phyloP scores from a whole-genome alignment of 2,113 vertebrate species.

The Urocolius indicus region DNA sequence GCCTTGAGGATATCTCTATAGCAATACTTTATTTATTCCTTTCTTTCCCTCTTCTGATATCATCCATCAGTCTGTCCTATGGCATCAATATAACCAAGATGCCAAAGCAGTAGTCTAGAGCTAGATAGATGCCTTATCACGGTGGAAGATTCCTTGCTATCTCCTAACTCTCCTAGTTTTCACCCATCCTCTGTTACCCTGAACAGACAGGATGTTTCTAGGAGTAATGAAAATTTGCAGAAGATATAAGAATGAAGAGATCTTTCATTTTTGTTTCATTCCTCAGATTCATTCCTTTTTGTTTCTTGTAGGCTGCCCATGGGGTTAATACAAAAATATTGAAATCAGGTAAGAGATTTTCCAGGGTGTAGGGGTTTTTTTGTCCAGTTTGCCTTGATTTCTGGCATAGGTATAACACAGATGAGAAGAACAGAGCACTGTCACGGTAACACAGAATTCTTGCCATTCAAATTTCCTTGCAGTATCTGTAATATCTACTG shows the following conservation, averaged over 20 bases:
- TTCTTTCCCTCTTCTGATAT: not conserved
- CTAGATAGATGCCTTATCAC: not conserved
- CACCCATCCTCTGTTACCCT: not conserved
- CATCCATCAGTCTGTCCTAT: not conserved
- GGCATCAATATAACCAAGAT: not conserved
- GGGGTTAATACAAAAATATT: not conserved
- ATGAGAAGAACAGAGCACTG: not conserved
- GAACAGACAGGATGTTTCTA: not conserved
- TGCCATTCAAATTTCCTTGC: not conserved
- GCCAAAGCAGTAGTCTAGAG: not conserved
- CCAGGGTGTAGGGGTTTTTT: rapidly evolving
- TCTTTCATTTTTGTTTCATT: not conserved
- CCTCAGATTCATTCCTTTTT: not conserved
- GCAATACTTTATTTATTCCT: constrained; percentile 6
- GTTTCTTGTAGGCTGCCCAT: not conserved
- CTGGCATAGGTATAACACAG: not conserved
- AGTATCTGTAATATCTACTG: not conserved
- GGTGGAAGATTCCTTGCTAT: not conserved
- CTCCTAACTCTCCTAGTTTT: not conserved
- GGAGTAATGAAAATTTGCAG: not conserved
- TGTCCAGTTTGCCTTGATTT: not conserved
- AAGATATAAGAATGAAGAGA: not conserved
- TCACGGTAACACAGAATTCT: not conserved
- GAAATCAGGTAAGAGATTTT: not conserved
- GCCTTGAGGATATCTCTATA: not conserved